Evolutionary conservation across 1,140 invertebrate species (phyloP), one percentile per base, ranked within the genome.

Genomic region (Hirudo medicinalis): DNA sequence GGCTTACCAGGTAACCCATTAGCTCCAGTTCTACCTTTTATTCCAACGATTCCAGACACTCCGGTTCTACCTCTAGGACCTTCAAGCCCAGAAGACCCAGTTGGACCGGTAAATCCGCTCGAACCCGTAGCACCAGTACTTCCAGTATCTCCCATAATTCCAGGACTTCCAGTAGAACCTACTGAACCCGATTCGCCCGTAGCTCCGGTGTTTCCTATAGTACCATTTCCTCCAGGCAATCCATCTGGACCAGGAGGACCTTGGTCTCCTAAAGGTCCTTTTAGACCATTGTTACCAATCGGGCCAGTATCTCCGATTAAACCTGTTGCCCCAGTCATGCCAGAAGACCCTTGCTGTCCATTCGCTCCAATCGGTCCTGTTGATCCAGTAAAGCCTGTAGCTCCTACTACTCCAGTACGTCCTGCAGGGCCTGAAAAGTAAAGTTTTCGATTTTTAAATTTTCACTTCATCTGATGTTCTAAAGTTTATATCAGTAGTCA

Each of bases 221-320:
- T 40, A 36, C 22, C 67, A 20, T n/a, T n/a, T 29, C 32, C 40
- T 27, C 67, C 67, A 13, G 67, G 67, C n/a, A 40, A 29, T 25
- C 67, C 67, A 36, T 36, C 32, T 29, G n/a, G 29, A 27, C 67
- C 67, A 68, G 67, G n/a, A 22, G 67, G 67, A 68, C 67, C 67
- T 40, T 68, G 67, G 0, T 19, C 29, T 20, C 67, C 67, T 15
- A 20, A n/a, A 68, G 32, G 32, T 3, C 67, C 67, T 25, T 40
- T 29, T 40, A 13, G 20, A 32, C 67, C 67, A 43, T 0, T 11
- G 11, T 32, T 29, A 15, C 67, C 67, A 68, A 36, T 29, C 6
- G 67, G 20, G n/a, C 67, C 67, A 13, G 67, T 29, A 22, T 43
- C 22, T 11, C 67, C 67, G 13, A 68, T 68, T 15, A n/a, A 8